phyloP scores from a whole-genome alignment of 2,888 invertebrate genomes.

The Thereva nobilitata region DNA sequence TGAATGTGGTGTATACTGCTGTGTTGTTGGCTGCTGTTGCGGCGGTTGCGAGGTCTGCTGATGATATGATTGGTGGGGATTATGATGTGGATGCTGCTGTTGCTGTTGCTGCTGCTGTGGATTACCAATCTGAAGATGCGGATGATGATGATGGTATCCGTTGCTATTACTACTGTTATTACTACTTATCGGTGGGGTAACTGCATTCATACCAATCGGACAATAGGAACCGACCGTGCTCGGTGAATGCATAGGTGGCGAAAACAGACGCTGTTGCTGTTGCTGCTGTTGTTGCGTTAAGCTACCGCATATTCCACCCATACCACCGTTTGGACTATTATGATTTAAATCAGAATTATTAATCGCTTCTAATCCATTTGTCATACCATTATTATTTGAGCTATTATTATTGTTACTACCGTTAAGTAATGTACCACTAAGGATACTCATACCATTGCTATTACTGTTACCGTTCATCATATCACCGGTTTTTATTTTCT shows the following conservation, averaged over 20 bases:
- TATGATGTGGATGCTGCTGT: slow-evolving; percentile 39
- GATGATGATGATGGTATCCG: slow-evolving; percentile 39
- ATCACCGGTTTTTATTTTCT: slow-evolving; percentile 71
- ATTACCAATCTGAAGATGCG: slow-evolving; percentile 37
- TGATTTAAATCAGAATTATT: slow-evolving; percentile 33
- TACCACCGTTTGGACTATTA: slow-evolving; percentile 31
- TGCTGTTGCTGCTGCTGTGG: slow-evolving; percentile 40
- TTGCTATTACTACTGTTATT: slow-evolving; percentile 26
- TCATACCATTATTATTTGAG: slow-evolving; percentile 25
- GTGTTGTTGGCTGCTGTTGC: slow-evolving; percentile 51
- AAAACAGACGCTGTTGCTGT: slow-evolving; percentile 47
- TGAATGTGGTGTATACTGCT: slow-evolving; percentile 67
- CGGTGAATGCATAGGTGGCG: slow-evolving; percentile 53
- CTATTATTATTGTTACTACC: slow-evolving; percentile 19
- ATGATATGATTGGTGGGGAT: slow-evolving; percentile 43
- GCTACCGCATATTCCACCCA: slow-evolving; percentile 2
- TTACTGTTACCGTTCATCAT: slow-evolving; percentile 32
- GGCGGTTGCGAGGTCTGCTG: slow-evolving; percentile 46
- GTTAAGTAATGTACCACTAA: slow-evolving; percentile 15
- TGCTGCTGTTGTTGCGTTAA: slow-evolving; percentile 24
- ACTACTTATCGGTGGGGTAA: slow-evolving; percentile 31
- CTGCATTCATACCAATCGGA: slow-evolving; percentile 39
- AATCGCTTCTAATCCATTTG: slow-evolving; percentile 34
- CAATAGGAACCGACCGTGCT: slow-evolving; percentile 43
- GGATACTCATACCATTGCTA: slow-evolving; percentile 7